phyloP scores from a whole-genome alignment of 2,113 vertebrate genomes.

The Solenodon paradoxus region DNA sequence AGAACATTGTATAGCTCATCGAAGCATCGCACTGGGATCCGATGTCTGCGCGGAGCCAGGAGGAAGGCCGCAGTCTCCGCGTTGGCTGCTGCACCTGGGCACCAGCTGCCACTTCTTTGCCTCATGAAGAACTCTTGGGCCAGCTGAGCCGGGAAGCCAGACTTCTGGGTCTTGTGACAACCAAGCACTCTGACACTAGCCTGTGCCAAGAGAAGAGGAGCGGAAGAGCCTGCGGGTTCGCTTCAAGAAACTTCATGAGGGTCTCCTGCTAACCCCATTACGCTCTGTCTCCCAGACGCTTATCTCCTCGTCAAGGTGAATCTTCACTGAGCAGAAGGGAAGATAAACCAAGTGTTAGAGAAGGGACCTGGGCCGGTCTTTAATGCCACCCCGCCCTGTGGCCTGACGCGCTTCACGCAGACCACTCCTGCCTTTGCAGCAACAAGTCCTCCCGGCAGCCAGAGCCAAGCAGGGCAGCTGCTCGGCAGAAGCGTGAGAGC shows the following conservation, averaged over 20 bases:
- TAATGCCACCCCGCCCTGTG: neutral
- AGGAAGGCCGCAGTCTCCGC: conserved; percentile 59
- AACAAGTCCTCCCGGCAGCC: neutral
- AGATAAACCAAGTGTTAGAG: conserved; percentile 25
- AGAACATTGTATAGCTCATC: conserved; percentile 92
- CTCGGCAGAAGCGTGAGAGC: conserved; percentile 13
- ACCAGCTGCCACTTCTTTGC: conserved; percentile 55
- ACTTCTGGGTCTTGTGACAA: conserved; percentile 80
- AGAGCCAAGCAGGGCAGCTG: conserved; percentile 26
- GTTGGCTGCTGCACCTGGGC: conserved; percentile 46
- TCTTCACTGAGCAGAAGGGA: conserved; percentile 37
- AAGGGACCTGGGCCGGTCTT: conserved; percentile 26
- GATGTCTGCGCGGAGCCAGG: conserved; percentile 54
- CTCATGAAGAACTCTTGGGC: conserved; percentile 64
- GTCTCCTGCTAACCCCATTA: conserved; percentile 25
- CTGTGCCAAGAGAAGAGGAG: conserved; percentile 48
- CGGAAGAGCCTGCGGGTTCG: neutral
- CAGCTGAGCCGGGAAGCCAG: conserved; percentile 42
- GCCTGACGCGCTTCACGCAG: conserved; percentile 26
- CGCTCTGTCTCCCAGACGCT: neutral
- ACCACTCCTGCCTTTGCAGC: neutral
- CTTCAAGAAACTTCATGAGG: conserved; percentile 69
- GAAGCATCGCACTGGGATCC: neutral
- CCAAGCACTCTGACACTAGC: conserved; percentile 87
- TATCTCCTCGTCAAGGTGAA: conserved; percentile 33